phyloP scores from a whole-genome alignment of 2,797 vertebrate genomes.

The Hemitrygon akajei region DNA sequence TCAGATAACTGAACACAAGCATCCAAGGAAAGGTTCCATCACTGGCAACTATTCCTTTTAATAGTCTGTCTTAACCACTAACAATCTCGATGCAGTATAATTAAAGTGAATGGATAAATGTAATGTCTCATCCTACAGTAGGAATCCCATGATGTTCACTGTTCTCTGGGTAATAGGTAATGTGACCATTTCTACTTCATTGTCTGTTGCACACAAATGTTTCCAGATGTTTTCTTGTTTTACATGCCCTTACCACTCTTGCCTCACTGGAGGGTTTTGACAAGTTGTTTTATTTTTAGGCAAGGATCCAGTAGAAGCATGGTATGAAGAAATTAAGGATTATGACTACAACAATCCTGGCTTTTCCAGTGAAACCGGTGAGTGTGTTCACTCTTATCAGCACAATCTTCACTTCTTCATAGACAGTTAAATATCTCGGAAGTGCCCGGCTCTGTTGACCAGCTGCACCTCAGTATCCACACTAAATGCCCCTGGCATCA shows the following conservation, averaged over 20 bases:
- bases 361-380: slow-evolving; percentile 45
- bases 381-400: neutral
- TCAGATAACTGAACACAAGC: neutral
- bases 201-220: neutral
- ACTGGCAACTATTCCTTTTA: neutral
- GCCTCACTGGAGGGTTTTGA: neutral
- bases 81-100: neutral
- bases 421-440: too few relatives aligned
- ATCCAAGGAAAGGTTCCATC: neutral
- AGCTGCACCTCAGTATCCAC: neutral
- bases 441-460: neutral
- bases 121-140: neutral
- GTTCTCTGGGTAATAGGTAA: neutral
- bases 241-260: too few relatives aligned
- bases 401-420: too few relatives aligned
- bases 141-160: neutral
- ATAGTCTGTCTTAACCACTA: neutral
- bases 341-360: slow-evolving; percentile 46
- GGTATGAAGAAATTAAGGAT: slow-evolving; percentile 49
- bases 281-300: slow-evolving; percentile 38
- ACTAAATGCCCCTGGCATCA: too few relatives aligned
- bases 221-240: neutral
- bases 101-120: neutral
- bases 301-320: slow-evolving; percentile 42
- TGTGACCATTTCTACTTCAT: too few relatives aligned